Conservation (phyloP, 1,140 invertebrate species). For the Lepidurus couesii region DNA sequence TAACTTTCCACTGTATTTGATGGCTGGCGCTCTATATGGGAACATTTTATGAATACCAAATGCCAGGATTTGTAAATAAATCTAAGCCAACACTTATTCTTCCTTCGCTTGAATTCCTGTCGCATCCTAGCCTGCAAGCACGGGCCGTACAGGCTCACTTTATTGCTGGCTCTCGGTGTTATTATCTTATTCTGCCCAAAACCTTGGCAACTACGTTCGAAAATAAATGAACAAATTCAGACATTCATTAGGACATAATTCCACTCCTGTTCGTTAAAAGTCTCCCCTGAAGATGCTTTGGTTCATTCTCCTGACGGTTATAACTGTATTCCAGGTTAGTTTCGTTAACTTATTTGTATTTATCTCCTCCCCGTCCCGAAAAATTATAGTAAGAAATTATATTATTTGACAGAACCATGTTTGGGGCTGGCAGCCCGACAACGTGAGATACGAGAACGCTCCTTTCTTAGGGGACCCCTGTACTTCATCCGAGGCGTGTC, state of each 20-base stretch:
- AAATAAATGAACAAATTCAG: not conserved
- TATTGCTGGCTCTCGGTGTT: too few species aligned
- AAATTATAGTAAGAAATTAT: too few species aligned
- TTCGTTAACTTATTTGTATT: not conserved
- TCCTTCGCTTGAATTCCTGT: too few species aligned
- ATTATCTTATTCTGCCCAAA: not conserved
- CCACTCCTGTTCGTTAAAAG: not conserved
- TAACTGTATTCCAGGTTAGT: not conserved
- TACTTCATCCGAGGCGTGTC: constrained; percentile 26
- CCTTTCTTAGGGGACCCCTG: constrained; percentile 30
- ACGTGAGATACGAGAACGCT: not conserved
- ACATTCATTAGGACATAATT: not conserved
- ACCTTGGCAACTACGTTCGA: not conserved
- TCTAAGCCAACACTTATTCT: too few species aligned
- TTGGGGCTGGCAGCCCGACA: not conserved
- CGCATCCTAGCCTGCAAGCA: too few species aligned
- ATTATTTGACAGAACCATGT: not conserved
- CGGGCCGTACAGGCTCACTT: too few species aligned
- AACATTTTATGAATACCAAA: too few species aligned
- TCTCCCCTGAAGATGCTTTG: not conserved
- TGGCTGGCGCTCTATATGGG: too few species aligned
- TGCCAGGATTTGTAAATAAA: too few species aligned
- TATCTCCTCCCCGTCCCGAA: too few species aligned
- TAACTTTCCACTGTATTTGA: too few species aligned
- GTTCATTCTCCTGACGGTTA: not conserved